These are phyloP conservation scores for Dinocampus coccinellae DNA, from an alignment of 2,888 invertebrate species.

Conservation along the genomic window DNA sequence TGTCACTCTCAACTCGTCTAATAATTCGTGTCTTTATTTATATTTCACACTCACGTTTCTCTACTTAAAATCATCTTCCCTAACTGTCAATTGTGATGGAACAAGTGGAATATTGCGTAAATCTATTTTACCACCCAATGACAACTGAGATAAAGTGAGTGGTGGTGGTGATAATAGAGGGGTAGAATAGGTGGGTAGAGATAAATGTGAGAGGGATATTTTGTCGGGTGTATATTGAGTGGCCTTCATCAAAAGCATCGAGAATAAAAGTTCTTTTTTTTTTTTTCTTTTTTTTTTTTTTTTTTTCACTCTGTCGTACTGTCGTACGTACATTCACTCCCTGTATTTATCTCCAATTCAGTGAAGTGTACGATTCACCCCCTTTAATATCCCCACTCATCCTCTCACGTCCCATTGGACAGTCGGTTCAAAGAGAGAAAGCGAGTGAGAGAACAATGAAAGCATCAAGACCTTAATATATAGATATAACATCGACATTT, in stretches of 20 bases:
- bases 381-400: not conserved
- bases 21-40: too few relatives aligned
- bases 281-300: too few relatives aligned
- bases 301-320: not conserved
- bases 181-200: too few relatives aligned
- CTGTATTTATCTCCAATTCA: conserved; percentile 1
- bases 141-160: not conserved
- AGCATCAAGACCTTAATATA: conserved; percentile 1
- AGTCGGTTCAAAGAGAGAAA: too few relatives aligned
- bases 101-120: not conserved
- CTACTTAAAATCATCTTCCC: not conserved
- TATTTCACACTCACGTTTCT: not conserved
- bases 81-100: not conserved
- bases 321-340: not conserved
- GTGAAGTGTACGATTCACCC: not conserved
- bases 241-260: not conserved
- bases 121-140: not conserved
- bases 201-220: not conserved
- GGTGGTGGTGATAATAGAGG: too few relatives aligned
- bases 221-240: conserved; percentile 3
- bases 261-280: not conserved
- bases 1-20: too few relatives aligned
- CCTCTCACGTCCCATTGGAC: not conserved
- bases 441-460: conserved; percentile 19
- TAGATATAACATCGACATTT: not conserved